Conservation (phyloP, 2,113 vertebrate genomes). For the Myotis brandtii region DNA sequence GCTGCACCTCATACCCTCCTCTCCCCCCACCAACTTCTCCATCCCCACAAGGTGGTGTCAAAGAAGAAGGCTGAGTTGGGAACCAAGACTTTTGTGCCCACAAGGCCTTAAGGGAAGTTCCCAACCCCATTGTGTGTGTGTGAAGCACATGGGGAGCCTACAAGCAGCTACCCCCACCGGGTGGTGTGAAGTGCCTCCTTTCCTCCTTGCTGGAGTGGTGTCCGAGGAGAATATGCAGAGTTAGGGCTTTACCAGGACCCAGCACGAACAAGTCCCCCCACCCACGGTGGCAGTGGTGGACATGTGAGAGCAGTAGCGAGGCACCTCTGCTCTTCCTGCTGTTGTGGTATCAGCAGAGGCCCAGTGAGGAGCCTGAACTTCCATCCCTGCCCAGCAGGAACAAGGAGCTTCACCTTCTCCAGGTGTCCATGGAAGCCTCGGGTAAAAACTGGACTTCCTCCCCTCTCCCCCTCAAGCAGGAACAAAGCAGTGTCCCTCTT, state of each 20-base stretch:
- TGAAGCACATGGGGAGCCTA: neutral
- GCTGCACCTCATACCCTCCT: neutral
- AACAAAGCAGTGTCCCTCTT: no score
- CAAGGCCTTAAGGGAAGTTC: neutral
- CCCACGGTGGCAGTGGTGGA: no score
- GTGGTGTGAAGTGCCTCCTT: neutral
- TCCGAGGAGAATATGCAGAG: neutral
- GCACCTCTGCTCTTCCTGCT: no score
- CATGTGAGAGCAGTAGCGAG: no score
- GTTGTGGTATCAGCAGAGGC: no score
- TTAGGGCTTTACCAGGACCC: neutral
- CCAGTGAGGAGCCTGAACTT: no score
- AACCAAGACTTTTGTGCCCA: neutral
- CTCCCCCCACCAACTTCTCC: no score
- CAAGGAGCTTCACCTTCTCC: no score
- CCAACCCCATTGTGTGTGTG: neutral
- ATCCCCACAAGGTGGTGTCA: neutral
- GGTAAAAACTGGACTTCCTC: no score
- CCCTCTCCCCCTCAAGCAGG: no score
- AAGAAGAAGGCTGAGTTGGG: neutral
- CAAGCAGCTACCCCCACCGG: neutral
- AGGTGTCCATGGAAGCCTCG: no score
- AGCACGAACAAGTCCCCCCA: neutral
- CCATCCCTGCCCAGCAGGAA: no score
- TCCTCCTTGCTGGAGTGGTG: neutral